Base-by-base conservation (phyloP, 2,113 vertebrate genomes). In the Nicator chloris region DNA sequence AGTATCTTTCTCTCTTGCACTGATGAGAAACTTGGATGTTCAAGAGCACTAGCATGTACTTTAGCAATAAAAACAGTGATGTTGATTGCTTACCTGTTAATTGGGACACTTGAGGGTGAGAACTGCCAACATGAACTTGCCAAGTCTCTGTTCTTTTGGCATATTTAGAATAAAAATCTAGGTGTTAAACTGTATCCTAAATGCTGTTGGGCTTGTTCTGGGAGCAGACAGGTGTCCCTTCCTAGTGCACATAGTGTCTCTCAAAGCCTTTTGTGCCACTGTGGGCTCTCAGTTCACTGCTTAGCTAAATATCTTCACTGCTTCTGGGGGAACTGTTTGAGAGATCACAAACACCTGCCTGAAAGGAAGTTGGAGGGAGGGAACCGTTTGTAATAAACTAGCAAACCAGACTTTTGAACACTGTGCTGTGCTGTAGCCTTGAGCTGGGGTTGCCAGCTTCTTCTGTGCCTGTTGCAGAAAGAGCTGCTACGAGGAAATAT, bases 211-310 rank as follows among this genome's bases (percentile, higher is more conserved):
- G 24, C 37, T 91, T 63, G 45, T 72, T 90, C 49, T 65, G 37
- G 24, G n/a, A 73, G 45, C 84, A 85, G 53, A 31, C 0, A 2
- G 4, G 7, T 59, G 17, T 65, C 40, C 23, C 3, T 59, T 91
- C 9, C 49, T 65, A 6, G 30, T 47, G 54, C 26, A 24, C 0
- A 0, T 4, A 3, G 7, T 30, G 6, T 45, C 11, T 57, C 54
- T 70, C 21, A n/a, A 37, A 66, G 60, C 35, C 49, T 85, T 71
- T 69, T 28, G 33, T 76, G 68, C 50, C 60, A 24, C 20, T 8
- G 14, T 63, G 44, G 23, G 45, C 33, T 75, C 37, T 59, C 56
- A 37, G 49, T 64, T 61, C 44, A 10, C 45, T 66, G 61, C 33
- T 85, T 73, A 53, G 56, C 26, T 78, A n/a, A 63, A 4, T 15